These are phyloP conservation scores for Pterocles orientalis DNA, from an alignment of 2,113 vertebrate species.

Conservation along the genomic window DNA sequence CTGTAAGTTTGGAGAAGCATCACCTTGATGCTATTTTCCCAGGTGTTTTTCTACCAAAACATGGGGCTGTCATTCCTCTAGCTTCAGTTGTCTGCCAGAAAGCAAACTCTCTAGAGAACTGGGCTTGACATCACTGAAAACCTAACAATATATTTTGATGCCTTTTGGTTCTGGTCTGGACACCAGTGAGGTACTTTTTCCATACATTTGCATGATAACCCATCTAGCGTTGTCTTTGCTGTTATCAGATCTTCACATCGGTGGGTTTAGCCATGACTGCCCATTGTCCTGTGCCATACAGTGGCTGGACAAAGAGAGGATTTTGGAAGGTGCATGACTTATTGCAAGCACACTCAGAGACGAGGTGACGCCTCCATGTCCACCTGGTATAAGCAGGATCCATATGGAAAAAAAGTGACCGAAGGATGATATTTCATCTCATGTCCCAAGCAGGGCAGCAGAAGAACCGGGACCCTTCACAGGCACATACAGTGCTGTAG, in stretches of 20 bases:
- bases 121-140: not conserved
- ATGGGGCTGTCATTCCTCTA: not conserved
- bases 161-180: not conserved
- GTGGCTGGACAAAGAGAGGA: not conserved
- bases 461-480: not conserved
- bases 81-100: not conserved
- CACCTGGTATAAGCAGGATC: not conserved
- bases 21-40: not conserved
- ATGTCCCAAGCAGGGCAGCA: not conserved
- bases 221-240: not conserved
- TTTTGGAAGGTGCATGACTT: not conserved
- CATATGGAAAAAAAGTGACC: not conserved
- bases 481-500: not conserved
- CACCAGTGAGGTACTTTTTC: not conserved
- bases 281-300: accelerated
- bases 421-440: not conserved
- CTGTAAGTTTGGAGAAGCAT: not conserved
- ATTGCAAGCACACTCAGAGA: not conserved
- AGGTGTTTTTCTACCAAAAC: not conserved
- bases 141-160: not conserved
- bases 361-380: not conserved
- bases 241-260: not conserved
- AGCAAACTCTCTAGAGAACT: not conserved
- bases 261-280: not conserved
- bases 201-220: not conserved